Evolutionary conservation across 2,888 invertebrate genomes (phyloP), one percentile per base, ranked within the genome.

Genomic region (Lysandra coridon): DNA sequence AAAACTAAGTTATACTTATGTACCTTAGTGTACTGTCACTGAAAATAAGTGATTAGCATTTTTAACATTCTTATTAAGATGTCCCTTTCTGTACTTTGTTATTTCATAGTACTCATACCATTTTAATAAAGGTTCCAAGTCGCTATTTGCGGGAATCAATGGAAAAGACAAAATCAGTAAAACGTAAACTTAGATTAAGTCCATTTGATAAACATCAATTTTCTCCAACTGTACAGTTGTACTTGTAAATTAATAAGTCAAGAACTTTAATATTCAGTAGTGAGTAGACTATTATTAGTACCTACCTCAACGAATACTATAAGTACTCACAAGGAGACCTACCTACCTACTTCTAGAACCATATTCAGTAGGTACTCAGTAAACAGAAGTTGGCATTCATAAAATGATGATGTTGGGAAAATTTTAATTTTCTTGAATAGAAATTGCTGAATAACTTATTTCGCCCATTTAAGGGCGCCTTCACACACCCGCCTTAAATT

Each of bases 401-500:
- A 17, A 57, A 57, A 57, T 57, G 4, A 49, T 49, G 49, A 44
- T 10, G 44, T 2, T 44, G 10, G 44, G 44, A 44, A 49, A 49
- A 49, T 12, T 49, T 12, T 12, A 10, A 49, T 23, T n/a, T n/a
- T n/a, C n/a, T n/a, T 49, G 44, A 49, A 10, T 49, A 49, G 44
- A 49, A 49, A 49, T 49, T 2, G 10, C 44, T 49, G 44, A 49
- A 44, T 7, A 44, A 10, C 7, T 49, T 60, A 53, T 75, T 53
- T 76, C 53, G 30, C 30, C n/a, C 17, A 74, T 44, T 5, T n/a
- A 44, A 44, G 23, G n/a, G 44, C n/a, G 4, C 7, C 23, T 76
- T 76, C 76, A 57, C 53, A 57, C 57, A 30, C 33, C 30, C 30
- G 6, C 62, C 74, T 81, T 75, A 37, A 79, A 73, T 77, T 83